Percentiles rank a stretch among this genome's conserved stretches.
Evolutionary conservation across 2,113 vertebrate species (phyloP).

Genomic region (Oryzias curvinotus): DNA sequence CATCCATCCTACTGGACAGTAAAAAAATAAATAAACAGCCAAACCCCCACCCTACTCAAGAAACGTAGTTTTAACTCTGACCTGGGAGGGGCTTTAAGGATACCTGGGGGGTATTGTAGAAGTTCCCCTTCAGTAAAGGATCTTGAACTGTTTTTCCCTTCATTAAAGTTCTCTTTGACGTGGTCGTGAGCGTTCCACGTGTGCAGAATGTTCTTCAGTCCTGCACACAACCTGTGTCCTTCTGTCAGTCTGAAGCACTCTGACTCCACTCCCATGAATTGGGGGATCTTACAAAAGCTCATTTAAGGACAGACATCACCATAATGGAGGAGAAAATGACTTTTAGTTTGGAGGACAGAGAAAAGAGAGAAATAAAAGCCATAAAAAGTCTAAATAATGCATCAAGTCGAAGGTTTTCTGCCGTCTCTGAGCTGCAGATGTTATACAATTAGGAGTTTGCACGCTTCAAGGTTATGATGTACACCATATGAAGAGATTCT

Average conservation of each 20-base stretch:
- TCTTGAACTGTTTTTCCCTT: too few relatives aligned
- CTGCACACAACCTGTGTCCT: constrained; percentile 1
- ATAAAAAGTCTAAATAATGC: constrained; percentile 13
- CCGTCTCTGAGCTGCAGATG: neutral
- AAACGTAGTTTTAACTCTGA: too few relatives aligned
- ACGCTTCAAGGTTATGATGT: constrained; percentile 36
- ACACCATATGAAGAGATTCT: constrained; percentile 14
- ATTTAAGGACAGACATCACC: constrained; percentile 15
- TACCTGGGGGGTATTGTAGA: too few relatives aligned
- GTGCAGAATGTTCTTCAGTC: neutral
- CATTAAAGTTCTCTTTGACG: too few relatives aligned
- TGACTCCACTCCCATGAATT: constrained; percentile 15
- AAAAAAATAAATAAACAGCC: too few relatives aligned
- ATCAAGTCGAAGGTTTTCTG: constrained; percentile 27
- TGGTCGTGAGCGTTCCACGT: too few relatives aligned
- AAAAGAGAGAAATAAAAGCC: constrained; percentile 1
- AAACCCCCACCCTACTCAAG: too few relatives aligned
- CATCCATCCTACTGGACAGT: too few relatives aligned
- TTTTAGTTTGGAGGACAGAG: constrained; percentile 15
- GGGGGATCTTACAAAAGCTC: constrained; percentile 6
- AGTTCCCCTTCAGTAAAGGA: too few relatives aligned
- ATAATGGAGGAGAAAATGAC: neutral
- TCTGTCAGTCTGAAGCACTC: constrained; percentile 15
- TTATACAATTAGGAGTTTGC: neutral
- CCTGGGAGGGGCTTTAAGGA: too few relatives aligned